A percentile compares a stretch with the other conserved stretches of the same genome.
phyloP scores from a whole-genome alignment of 1,140 invertebrate genomes.

The Batillaria attramentaria region DNA sequence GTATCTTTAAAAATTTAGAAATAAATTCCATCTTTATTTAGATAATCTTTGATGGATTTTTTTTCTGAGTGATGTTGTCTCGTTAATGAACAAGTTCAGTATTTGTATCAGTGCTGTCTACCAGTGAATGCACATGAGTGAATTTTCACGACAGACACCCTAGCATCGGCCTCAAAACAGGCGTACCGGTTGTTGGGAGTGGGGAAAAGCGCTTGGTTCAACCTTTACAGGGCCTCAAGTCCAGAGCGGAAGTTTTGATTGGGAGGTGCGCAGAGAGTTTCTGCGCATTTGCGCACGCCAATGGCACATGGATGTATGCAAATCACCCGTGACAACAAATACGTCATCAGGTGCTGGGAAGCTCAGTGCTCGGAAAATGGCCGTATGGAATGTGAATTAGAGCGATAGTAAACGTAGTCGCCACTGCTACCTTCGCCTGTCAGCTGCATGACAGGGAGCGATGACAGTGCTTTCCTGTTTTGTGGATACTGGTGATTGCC shows the following conservation, averaged over 20 bases:
- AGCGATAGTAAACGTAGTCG: background rate
- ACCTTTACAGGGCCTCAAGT: conserved; percentile 34
- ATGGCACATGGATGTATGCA: conserved; percentile 59
- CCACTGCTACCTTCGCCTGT: background rate
- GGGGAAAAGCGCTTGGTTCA: too few species aligned
- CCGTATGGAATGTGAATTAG: conserved; percentile 31
- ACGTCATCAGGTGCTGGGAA: conserved; percentile 64
- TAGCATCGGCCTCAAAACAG: too few species aligned
- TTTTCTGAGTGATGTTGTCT: too few species aligned
- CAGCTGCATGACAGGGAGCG: background rate
- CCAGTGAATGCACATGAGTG: too few species aligned
- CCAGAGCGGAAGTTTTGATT: conserved; percentile 35
- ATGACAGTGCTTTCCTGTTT: background rate
- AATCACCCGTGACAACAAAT: conserved; percentile 70
- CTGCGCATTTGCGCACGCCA: conserved; percentile 43
- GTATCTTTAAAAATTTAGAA: too few species aligned
- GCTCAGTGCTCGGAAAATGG: conserved; percentile 35
- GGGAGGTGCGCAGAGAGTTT: conserved; percentile 30
- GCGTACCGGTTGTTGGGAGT: too few species aligned
- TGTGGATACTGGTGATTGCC: background rate
- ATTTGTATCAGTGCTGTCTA: too few species aligned
- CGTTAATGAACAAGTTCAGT: too few species aligned
- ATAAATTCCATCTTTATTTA: too few species aligned
- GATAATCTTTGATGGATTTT: too few species aligned
- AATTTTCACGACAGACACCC: too few species aligned